phyloP scores from a whole-genome alignment of 2,797 vertebrate species.

The Ambastaia sidthimunki region DNA sequence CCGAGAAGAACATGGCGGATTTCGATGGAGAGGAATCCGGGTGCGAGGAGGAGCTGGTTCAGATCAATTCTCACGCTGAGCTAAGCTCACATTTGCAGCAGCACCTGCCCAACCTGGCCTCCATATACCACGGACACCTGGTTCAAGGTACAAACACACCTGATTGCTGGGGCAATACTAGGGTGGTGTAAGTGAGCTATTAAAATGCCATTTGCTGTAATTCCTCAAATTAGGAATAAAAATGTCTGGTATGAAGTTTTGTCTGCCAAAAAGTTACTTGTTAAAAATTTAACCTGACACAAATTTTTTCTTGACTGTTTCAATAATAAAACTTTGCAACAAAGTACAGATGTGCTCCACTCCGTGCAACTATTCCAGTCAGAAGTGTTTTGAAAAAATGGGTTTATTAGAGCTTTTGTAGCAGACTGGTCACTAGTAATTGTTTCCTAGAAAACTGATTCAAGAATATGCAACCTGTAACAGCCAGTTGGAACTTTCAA shows the following conservation, averaged over 20 bases:
- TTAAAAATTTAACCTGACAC: too few relatives aligned
- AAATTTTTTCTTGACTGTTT: too few relatives aligned
- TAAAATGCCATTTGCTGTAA: background rate
- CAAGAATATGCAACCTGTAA: too few relatives aligned
- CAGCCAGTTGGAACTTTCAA: too few relatives aligned
- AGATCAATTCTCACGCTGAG: conserved; percentile 97
- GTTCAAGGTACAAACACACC: conserved; percentile 83
- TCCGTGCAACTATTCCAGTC: too few relatives aligned
- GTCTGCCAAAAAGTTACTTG: too few relatives aligned
- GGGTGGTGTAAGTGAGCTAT: background rate
- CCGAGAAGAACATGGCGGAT: conserved; percentile 99
- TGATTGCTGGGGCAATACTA: background rate
- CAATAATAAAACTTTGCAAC: too few relatives aligned
- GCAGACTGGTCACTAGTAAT: too few relatives aligned
- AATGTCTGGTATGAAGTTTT: background rate
- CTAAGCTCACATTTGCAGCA: conserved; percentile 97
- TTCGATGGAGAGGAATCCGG: conserved; percentile 98
- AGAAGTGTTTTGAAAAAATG: too few relatives aligned
- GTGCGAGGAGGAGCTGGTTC: conserved; percentile 96
- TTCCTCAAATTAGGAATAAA: background rate
- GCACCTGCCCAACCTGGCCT: conserved; percentile 96
- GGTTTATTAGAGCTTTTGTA: too few relatives aligned
- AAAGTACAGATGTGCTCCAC: too few relatives aligned
- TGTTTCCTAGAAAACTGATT: too few relatives aligned
- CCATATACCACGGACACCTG: conserved; percentile 97